Evolutionary conservation across 2,113 vertebrate species (phyloP).

Genomic region (Riparia riparia): DNA sequence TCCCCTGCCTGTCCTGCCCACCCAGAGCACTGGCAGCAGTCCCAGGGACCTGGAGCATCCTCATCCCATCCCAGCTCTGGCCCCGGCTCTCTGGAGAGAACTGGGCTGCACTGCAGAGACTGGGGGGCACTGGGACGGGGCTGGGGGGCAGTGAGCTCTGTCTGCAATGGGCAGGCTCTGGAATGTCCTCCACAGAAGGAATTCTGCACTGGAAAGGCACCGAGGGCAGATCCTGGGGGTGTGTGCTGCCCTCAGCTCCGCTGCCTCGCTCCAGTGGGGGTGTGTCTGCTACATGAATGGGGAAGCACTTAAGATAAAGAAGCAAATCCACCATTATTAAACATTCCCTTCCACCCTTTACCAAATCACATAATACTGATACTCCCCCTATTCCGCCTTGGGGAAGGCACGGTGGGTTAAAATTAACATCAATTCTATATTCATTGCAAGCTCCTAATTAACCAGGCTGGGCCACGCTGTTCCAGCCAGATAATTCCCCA

Average conservation of each 20-base stretch:
- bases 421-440: slow-evolving; percentile 26
- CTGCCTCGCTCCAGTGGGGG: fast-evolving
- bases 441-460: slow-evolving; percentile 56
- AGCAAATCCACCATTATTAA: slow-evolving; percentile 12
- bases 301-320: background rate
- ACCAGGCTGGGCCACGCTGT: background rate
- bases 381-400: background rate
- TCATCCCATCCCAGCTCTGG: background rate
- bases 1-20: background rate
- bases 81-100: background rate
- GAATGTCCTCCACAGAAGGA: background rate
- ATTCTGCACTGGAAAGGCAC: background rate
- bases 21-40: background rate
- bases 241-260: background rate
- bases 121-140: background rate
- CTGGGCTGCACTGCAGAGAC: background rate
- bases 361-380: background rate
- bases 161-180: background rate
- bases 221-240: background rate
- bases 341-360: slow-evolving; percentile 1
- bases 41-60: background rate
- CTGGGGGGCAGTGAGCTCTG: background rate
- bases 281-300: background rate
- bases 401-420: slow-evolving; percentile 10
- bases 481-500: slow-evolving; percentile 55